A percentile compares a stretch with the other conserved stretches of the same genome.
These are phyloP conservation scores for Calliopum simillimum DNA, from an alignment of 2,888 invertebrate species.

Conservation along the genomic window DNA sequence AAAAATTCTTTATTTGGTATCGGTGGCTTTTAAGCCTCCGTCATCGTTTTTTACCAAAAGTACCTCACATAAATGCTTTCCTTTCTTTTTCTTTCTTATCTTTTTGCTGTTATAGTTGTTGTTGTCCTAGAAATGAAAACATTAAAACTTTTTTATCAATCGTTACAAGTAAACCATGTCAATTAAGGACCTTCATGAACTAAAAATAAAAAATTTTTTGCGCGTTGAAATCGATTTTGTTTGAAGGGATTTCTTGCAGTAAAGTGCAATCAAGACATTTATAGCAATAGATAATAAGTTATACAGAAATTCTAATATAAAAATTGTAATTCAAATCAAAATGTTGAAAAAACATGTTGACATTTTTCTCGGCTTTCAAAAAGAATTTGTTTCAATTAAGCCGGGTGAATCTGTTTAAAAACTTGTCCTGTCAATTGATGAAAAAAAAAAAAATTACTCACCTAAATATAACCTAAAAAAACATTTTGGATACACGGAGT, in stretches of 20 bases:
- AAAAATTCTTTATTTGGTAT: no score
- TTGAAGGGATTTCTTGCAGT: not conserved
- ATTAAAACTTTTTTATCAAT: not conserved
- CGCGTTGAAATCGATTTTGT: slow-evolving; percentile 8
- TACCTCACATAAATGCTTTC: not conserved
- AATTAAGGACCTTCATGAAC: slow-evolving; percentile 14
- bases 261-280: not conserved
- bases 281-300: not conserved
- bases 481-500: no score
- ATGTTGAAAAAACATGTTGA: not conserved
- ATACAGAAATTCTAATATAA: not conserved
- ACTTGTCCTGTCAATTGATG: no score
- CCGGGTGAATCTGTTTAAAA: no score
- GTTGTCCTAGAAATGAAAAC: not conserved
- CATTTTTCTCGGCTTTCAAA: no score
- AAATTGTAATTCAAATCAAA: not conserved
- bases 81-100: not conserved
- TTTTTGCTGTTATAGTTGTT: not conserved
- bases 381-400: no score
- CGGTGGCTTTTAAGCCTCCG: not conserved
- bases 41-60: not conserved
- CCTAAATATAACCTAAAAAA: no score
- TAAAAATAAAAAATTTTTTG: slow-evolving; percentile 10
- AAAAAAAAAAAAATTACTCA: no score
- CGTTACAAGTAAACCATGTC: not conserved